phyloP scores from a whole-genome alignment of 2,888 invertebrate genomes.

The Eupithecia centaureata region DNA sequence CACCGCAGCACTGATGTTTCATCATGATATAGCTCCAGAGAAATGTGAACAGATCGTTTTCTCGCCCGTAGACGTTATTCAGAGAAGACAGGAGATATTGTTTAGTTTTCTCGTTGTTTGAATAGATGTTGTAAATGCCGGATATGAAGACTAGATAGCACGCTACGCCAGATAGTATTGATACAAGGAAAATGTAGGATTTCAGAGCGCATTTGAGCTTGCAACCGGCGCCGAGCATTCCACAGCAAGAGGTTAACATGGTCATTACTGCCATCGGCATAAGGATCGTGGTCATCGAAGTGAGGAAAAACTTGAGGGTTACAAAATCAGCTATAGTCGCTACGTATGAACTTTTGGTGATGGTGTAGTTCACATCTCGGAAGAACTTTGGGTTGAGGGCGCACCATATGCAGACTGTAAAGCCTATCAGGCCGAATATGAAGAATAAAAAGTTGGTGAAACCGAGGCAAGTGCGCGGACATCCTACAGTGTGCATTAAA shows the following conservation, averaged over 20 bases:
- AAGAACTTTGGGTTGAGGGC: slow-evolving; percentile 70
- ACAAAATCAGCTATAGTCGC: slow-evolving; percentile 63
- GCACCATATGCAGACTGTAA: slow-evolving; percentile 71
- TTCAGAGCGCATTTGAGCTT: slow-evolving; percentile 72
- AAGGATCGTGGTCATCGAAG: slow-evolving; percentile 65
- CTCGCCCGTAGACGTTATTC: slow-evolving; percentile 62
- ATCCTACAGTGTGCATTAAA: slow-evolving; percentile 69
- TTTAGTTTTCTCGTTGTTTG: slow-evolving; percentile 59
- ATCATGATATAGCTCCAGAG: slow-evolving; percentile 71
- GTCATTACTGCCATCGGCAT: slow-evolving; percentile 60
- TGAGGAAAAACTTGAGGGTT: slow-evolving; percentile 67
- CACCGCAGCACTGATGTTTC: slow-evolving; percentile 72
- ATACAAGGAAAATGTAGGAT: slow-evolving; percentile 68
- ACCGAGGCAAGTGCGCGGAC: slow-evolving; percentile 75
- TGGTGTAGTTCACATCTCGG: slow-evolving; percentile 69
- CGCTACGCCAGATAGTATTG: slow-evolving; percentile 54
- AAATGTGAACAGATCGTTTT: slow-evolving; percentile 66
- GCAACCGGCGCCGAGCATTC: slow-evolving; percentile 72
- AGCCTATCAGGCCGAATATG: slow-evolving; percentile 56
- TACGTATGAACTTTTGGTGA: slow-evolving; percentile 68
- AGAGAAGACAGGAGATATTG: slow-evolving; percentile 56
- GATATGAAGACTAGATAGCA: slow-evolving; percentile 71
- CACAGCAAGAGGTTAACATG: slow-evolving; percentile 73
- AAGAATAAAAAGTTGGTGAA: slow-evolving; percentile 72
- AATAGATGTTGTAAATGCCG: slow-evolving; percentile 69